phyloP scores from a whole-genome alignment of 2,888 invertebrate species.

The Drosophila paranaensis region DNA sequence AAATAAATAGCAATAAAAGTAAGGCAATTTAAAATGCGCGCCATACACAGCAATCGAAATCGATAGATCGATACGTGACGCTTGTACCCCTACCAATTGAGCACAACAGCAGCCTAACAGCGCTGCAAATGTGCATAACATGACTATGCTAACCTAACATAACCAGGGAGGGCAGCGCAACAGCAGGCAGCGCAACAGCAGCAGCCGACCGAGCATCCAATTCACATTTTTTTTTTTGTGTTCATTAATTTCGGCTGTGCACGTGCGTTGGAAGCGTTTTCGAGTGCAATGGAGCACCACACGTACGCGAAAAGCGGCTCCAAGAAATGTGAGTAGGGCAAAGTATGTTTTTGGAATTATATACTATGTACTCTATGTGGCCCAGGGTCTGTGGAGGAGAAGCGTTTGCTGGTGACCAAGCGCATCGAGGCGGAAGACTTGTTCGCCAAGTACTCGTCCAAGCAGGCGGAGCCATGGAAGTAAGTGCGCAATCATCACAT shows the following conservation, averaged over 20 bases:
- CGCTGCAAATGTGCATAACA: conserved; percentile 27
- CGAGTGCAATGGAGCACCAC: conserved; percentile 79
- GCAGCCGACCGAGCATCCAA: conserved; percentile 31
- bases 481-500: conserved; percentile 50
- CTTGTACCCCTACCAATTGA: neutral
- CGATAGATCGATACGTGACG: conserved; percentile 29
- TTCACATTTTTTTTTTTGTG: conserved; percentile 28
- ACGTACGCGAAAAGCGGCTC: conserved; percentile 81
- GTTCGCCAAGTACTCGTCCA: conserved; percentile 77
- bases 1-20: no score
- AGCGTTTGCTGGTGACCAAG: conserved; percentile 77
- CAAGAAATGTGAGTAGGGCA: conserved; percentile 78
- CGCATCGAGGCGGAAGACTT: conserved; percentile 80
- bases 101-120: conserved; percentile 15
- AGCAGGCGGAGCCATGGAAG: conserved; percentile 81
- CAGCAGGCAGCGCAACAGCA: conserved; percentile 8
- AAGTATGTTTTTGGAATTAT: neutral
- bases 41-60: conserved; percentile 19
- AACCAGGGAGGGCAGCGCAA: conserved; percentile 41
- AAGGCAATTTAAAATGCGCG: conserved; percentile 7
- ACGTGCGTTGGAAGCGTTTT: conserved; percentile 47
- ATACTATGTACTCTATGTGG: neutral
- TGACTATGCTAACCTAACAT: conserved; percentile 34
- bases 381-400: conserved; percentile 82
- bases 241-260: conserved; percentile 40